phyloP scores from a whole-genome alignment of 2,797 vertebrate species.

The Morus bassanus region DNA sequence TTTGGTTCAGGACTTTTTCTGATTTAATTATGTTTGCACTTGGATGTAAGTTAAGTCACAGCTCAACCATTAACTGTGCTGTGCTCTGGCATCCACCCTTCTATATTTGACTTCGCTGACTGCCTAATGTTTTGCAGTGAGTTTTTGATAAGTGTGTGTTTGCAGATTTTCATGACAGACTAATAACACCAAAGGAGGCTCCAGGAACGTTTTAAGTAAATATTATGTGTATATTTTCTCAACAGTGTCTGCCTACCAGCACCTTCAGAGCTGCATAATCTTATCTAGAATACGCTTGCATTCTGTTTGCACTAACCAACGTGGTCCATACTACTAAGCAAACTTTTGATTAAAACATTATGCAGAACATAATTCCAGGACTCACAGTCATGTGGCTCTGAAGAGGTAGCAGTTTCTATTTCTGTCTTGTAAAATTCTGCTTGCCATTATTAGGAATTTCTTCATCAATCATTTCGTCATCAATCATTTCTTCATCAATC shows the following conservation, averaged over 20 bases:
- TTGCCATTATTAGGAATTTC: slow-evolving; percentile 1
- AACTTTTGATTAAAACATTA: slow-evolving; percentile 28
- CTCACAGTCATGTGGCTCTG: neutral
- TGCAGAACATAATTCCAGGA: neutral
- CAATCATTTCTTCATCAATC: slow-evolving; percentile 42
- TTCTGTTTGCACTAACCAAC: neutral
- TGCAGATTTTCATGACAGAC: slow-evolving; percentile 45
- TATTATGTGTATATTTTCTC: slow-evolving; percentile 45
- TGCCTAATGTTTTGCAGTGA: slow-evolving; percentile 25
- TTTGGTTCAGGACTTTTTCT: slow-evolving; percentile 16
- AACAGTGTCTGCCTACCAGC: slow-evolving; percentile 6
- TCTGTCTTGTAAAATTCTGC: neutral
- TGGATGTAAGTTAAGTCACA: slow-evolving; percentile 40
- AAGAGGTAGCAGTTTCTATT: slow-evolving; percentile 26
- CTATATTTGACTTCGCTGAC: slow-evolving; percentile 17
- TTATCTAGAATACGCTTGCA: neutral
- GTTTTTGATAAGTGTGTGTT: slow-evolving; percentile 35
- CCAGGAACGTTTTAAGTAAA: slow-evolving; percentile 21
- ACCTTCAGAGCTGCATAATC: slow-evolving; percentile 6
- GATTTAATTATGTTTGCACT: slow-evolving; percentile 43
- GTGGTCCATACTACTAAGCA: neutral
- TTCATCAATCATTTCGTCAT: slow-evolving; percentile 36
- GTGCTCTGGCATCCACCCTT: neutral
- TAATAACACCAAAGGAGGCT: slow-evolving; percentile 49
- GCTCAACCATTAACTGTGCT: slow-evolving; percentile 29